Conservation (phyloP, 1,140 invertebrate species). For the Phymastichus coffea region DNA sequence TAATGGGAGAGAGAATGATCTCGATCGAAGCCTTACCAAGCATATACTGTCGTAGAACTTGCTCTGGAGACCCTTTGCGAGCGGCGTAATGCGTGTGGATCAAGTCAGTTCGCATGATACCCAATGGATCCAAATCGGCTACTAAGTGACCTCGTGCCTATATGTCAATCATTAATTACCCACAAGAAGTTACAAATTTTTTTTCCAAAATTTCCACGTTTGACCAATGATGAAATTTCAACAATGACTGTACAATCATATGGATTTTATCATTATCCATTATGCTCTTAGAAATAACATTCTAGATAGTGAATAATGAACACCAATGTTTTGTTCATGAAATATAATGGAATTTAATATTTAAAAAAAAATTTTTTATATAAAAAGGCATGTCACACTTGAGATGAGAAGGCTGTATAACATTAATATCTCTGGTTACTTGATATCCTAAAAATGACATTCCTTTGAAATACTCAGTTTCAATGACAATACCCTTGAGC, state of each 20-base stretch:
- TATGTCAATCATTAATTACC: conserved; percentile 47
- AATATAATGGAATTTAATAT: too few species aligned
- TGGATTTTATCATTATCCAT: too few species aligned
- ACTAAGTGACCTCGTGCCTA: conserved; percentile 95
- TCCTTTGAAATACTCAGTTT: not conserved
- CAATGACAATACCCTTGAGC: conserved; percentile 12
- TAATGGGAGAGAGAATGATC: conserved; percentile 36
- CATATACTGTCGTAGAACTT: conserved; percentile 68
- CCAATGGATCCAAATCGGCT: conserved; percentile 91
- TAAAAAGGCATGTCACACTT: too few species aligned
- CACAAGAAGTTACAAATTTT: conserved; percentile 28
- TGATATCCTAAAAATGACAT: too few species aligned
- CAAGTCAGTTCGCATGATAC: conserved; percentile 70
- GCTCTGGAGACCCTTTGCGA: conserved; percentile 62
- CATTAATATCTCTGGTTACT: too few species aligned
- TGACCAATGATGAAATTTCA: too few species aligned
- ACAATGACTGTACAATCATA: too few species aligned
- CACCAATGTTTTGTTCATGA: too few species aligned
- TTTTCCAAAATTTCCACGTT: not conserved
- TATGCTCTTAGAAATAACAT: too few species aligned
- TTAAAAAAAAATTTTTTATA: too few species aligned
- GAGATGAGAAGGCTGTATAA: too few species aligned
- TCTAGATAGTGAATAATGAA: too few species aligned
- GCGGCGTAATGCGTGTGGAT: conserved; percentile 62
- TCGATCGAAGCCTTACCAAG: conserved; percentile 60